Base-by-base conservation (phyloP, 30 jellyfish, hydroid and myxozoan species). In the Rhopilema esculentum region DNA sequence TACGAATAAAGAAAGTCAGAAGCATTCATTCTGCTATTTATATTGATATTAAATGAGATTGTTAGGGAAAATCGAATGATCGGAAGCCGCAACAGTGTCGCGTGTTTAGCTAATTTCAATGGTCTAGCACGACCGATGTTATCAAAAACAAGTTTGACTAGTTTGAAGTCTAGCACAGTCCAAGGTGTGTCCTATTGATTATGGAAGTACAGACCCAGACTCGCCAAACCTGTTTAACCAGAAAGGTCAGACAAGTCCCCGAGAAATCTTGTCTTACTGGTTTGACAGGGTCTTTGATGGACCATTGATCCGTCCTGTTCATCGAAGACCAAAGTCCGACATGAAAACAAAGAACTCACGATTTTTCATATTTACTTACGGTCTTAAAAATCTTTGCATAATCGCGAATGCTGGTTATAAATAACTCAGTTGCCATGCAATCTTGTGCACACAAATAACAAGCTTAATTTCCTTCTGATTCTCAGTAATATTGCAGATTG, bases 91-190 rank as follows among this genome's bases (percentile, higher is more conserved):
- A 40, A 40, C 57, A 40, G 57, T 12, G 6, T 2, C 57, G 57
- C 57, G 57, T 12, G 57, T 40, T 6, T 2, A 40, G 12, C 57
- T 2, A 40, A 40, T n/a, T n/a, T n/a, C 57, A 40, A 6, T 40
- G 57, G 57, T 40, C 57, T 81, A 66, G 91, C 83, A 66, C 28
- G 62, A 66, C 25, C 79, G 48, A 9, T 8, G 29, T 72, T 30
- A n/a, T 71, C n/a, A 28, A 84, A 84, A 84, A 75, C 79, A 64
- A 85, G 61, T 84, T 84, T 32, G 78, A 63, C 48, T n/a, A n/a
- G n/a, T n/a, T n/a, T n/a, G n/a, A 15, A 69, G 88, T 64, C 88
- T 78, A 23, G 79, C 88, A 53, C 77, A 28, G 88, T 9, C 65
- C 31, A 63, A 23, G 21, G 30, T 64, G 76, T 61, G 49, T 78